Evolutionary conservation across 2,888 invertebrate species (phyloP).

Genomic region (Patella caerulea): DNA sequence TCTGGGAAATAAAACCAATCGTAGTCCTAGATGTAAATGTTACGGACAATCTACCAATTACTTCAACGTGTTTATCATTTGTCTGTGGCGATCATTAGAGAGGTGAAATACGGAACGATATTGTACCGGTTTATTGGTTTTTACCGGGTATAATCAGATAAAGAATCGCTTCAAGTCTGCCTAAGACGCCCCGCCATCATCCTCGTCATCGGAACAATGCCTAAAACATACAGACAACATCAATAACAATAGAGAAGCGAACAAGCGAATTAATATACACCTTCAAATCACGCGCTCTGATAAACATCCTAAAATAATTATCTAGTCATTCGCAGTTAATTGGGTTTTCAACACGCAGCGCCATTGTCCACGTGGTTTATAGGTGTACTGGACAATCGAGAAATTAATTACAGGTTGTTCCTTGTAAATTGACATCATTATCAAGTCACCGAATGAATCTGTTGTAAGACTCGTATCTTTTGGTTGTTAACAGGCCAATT

Average conservation of each 20-base stretch:
- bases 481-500: constrained; percentile 7
- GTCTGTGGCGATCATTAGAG: too few relatives aligned
- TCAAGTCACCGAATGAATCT: not conserved
- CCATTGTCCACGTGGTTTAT: too few relatives aligned
- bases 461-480: not conserved
- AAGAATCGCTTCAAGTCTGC: too few relatives aligned
- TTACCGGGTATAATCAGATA: too few relatives aligned
- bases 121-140: too few relatives aligned
- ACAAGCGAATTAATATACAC: constrained; percentile 7
- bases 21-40: too few relatives aligned
- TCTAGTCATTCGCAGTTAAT: not conserved
- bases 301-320: not conserved
- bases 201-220: not conserved
- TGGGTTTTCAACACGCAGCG: not conserved
- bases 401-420: constrained; percentile 9
- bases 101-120: too few relatives aligned
- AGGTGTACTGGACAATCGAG: constrained; percentile 3
- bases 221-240: constrained; percentile 10
- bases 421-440: constrained; percentile 6
- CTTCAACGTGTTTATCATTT: too few relatives aligned
- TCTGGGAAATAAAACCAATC: too few relatives aligned
- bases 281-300: not conserved
- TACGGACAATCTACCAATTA: too few relatives aligned
- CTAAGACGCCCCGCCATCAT: not conserved
- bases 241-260: not conserved